Evolutionary conservation across 2,113 vertebrate species (phyloP).

Genomic region (Scalopus aquaticus): DNA sequence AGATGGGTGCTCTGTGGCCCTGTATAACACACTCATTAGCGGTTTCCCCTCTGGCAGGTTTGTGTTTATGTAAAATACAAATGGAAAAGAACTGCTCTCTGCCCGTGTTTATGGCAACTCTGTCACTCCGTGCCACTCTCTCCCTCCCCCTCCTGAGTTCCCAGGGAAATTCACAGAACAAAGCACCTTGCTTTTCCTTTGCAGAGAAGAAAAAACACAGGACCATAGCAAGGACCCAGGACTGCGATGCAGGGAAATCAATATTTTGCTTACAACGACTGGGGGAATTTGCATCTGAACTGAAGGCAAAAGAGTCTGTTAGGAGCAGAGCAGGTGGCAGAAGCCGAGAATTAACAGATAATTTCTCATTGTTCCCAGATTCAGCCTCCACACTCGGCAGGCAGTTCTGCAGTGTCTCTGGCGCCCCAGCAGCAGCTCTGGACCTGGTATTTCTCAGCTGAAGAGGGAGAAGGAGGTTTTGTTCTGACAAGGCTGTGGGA

Average conservation of each 20-base stretch:
- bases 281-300: constrained; percentile 71
- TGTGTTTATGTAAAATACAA: constrained; percentile 73
- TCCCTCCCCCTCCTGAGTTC: constrained; percentile 63
- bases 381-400: constrained; percentile 64
- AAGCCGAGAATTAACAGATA: constrained; percentile 65
- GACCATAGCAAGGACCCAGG: constrained; percentile 57
- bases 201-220: constrained; percentile 73
- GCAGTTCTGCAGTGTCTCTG: constrained; percentile 65
- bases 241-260: constrained; percentile 68
- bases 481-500: background rate
- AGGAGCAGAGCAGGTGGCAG: constrained; percentile 69
- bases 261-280: constrained; percentile 68
- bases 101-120: constrained; percentile 72
- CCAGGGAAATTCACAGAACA: constrained; percentile 78
- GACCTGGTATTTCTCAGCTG: constrained; percentile 71
- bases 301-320: constrained; percentile 70
- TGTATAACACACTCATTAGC: constrained; percentile 28
- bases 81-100: constrained; percentile 22
- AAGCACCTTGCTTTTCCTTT: constrained; percentile 78
- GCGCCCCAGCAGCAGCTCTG: background rate
- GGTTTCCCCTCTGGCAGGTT: constrained; percentile 1
- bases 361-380: constrained; percentile 55
- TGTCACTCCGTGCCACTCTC: constrained; percentile 71
- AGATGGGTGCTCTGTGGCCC: background rate
- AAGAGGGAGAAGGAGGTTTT: constrained; percentile 26